phyloP scores from a whole-genome alignment of 2,797 vertebrate genomes.

The Hoplostethus atlanticus region DNA sequence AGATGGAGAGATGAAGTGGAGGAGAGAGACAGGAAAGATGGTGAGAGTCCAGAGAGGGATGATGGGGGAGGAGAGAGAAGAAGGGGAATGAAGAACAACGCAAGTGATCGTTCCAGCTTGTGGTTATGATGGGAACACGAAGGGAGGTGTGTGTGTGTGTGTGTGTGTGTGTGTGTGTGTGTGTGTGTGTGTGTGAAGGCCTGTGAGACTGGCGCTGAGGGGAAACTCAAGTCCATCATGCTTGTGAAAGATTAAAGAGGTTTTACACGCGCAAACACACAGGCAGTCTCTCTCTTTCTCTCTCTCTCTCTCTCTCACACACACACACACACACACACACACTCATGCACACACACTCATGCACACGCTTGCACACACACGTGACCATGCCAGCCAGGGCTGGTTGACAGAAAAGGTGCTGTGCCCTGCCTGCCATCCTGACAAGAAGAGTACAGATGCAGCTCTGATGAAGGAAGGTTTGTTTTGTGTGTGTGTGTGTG shows the following conservation, averaged over 20 bases:
- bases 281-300: background rate
- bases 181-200: slow-evolving; percentile 6
- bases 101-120: slow-evolving; percentile 21
- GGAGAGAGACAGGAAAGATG: slow-evolving; percentile 14
- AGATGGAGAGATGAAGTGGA: slow-evolving; percentile 12
- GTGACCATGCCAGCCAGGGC: slow-evolving; percentile 22
- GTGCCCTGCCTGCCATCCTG: slow-evolving; percentile 34
- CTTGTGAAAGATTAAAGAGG: slow-evolving; percentile 71
- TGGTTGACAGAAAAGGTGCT: slow-evolving; percentile 18
- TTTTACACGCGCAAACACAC: slow-evolving; percentile 33
- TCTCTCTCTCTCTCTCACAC: slow-evolving; percentile 2
- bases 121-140: slow-evolving; percentile 53
- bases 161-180: slow-evolving; percentile 18
- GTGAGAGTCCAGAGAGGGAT: slow-evolving; percentile 1
- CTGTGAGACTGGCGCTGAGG: slow-evolving; percentile 21
- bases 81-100: slow-evolving; percentile 37
- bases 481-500: background rate
- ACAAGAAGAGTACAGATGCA: slow-evolving; percentile 30
- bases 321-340: background rate
- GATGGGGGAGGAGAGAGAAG: slow-evolving; percentile 25
- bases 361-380: slow-evolving; percentile 9
- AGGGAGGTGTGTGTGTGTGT: slow-evolving; percentile 16
- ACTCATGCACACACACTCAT: slow-evolving; percentile 13
- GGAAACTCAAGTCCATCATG: slow-evolving; percentile 56
- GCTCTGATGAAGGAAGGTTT: slow-evolving; percentile 8